Conservation (phyloP, 1,140 invertebrate genomes). For the Drosophila elegans region DNA sequence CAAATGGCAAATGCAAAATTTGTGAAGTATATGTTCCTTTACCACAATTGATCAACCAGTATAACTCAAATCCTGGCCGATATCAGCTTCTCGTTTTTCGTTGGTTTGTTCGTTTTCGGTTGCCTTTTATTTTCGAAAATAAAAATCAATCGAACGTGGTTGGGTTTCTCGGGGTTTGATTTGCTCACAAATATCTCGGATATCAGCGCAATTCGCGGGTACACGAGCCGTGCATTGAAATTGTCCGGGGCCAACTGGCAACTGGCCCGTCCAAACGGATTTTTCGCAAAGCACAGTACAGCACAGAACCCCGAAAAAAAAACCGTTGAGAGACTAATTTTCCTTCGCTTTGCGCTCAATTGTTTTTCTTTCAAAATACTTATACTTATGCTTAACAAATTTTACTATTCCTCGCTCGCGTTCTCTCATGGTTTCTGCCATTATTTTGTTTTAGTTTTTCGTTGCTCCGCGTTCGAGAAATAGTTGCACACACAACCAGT, state of each 20-base stretch:
- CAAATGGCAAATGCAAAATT: conserved; percentile 7
- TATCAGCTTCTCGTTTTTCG: conserved; percentile 41
- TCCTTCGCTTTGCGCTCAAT: conserved; percentile 45
- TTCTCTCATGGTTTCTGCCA: conserved; percentile 19
- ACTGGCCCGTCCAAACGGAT: conserved; percentile 65
- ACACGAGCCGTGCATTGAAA: conserved; percentile 76
- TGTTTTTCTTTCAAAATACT: conserved; percentile 64
- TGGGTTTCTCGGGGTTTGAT: not conserved
- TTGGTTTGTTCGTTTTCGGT: conserved; percentile 51
- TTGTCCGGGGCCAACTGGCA: conserved; percentile 78
- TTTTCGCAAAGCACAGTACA: conserved; percentile 55
- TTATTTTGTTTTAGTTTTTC: conserved; percentile 30
- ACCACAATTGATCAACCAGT: conserved; percentile 41
- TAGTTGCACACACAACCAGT: conserved; percentile 61
- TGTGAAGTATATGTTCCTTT: conserved; percentile 18
- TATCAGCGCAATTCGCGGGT: conserved; percentile 56
- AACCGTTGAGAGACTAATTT: conserved; percentile 43
- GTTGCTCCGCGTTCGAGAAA: conserved; percentile 47
- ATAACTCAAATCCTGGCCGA: conserved; percentile 14
- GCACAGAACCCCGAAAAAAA: conserved; percentile 32
- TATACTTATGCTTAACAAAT: conserved; percentile 60
- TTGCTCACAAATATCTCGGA: conserved; percentile 32
- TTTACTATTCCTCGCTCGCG: conserved; percentile 49
- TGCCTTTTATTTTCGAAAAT: conserved; percentile 38
- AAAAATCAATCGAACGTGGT: conserved; percentile 55